phyloP scores from a whole-genome alignment of 1,140 invertebrate species.

The Conus betulinus region DNA sequence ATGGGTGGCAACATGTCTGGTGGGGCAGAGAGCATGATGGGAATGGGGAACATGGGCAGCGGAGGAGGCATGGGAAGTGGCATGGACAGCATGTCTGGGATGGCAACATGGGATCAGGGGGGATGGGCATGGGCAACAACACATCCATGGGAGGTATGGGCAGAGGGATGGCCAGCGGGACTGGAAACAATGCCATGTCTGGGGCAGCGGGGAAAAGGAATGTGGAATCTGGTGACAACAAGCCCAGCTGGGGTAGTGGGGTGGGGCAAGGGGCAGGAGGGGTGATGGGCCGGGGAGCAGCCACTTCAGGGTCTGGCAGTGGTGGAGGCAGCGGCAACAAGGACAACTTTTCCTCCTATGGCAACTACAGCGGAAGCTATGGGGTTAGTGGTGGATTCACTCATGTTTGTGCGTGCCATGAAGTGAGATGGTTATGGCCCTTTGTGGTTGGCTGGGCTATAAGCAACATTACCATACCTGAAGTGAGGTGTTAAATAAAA shows the following conservation, averaged over 20 bases:
- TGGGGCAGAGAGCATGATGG: too few species aligned
- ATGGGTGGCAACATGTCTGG: background rate
- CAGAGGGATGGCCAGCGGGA: background rate
- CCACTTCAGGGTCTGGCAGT: background rate
- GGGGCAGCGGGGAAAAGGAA: background rate
- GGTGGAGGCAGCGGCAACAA: constrained; percentile 2
- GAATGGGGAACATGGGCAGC: background rate
- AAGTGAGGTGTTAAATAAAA: too few species aligned
- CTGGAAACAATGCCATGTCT: background rate
- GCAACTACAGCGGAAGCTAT: constrained; percentile 21
- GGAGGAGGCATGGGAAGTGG: background rate
- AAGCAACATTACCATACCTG: too few species aligned
- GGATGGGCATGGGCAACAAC: too few species aligned
- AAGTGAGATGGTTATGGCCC: too few species aligned
- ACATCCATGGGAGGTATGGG: too few species aligned
- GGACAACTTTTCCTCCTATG: constrained; percentile 11
- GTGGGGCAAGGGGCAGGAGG: constrained; percentile 4
- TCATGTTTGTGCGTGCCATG: too few species aligned
- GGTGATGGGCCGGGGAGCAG: background rate
- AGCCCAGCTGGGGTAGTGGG: background rate
- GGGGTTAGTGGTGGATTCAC: constrained; percentile 4
- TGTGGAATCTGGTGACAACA: background rate
- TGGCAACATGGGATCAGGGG: too few species aligned
- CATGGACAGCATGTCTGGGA: background rate
- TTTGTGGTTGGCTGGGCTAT: too few species aligned